Conservation (phyloP, 2,113 vertebrate species). For the Galemys pyrenaicus region DNA sequence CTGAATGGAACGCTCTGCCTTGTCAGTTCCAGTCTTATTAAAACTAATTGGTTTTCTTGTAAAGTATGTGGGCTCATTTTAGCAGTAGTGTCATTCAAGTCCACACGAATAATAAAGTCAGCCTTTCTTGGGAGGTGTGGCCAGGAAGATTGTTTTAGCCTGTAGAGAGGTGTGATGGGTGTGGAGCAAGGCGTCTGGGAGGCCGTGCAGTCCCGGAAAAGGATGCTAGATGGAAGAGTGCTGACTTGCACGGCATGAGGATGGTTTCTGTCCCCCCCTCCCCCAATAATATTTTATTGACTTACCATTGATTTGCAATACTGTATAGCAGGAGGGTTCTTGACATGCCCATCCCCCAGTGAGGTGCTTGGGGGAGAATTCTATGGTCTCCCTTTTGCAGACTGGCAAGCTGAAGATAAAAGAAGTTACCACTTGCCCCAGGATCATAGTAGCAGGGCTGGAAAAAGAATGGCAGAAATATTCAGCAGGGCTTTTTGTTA, state of each 20-base stretch:
- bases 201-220: neutral
- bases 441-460: neutral
- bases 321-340: too few relatives aligned
- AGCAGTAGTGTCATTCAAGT: neutral
- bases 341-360: neutral
- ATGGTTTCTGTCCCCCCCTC: neutral
- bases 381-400: neutral
- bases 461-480: slow-evolving; percentile 52
- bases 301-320: too few relatives aligned
- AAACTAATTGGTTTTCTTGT: neutral
- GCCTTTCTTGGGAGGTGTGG: neutral
- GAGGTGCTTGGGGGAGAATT: neutral
- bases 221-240: neutral
- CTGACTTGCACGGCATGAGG: neutral
- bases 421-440: slow-evolving; percentile 16
- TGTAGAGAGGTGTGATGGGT: neutral
- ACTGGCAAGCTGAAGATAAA: slow-evolving; percentile 39
- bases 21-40: neutral
- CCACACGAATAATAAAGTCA: neutral
- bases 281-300: too few relatives aligned
- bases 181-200: neutral
- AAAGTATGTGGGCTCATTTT: neutral
- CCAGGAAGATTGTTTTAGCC: neutral
- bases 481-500: slow-evolving; percentile 50
- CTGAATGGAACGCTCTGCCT: neutral